Evolutionary conservation across 64 coral and sea anemone species (phyloP), one percentile per base, ranked within the genome.

Genomic region (Dendronephthya gigantea): DNA sequence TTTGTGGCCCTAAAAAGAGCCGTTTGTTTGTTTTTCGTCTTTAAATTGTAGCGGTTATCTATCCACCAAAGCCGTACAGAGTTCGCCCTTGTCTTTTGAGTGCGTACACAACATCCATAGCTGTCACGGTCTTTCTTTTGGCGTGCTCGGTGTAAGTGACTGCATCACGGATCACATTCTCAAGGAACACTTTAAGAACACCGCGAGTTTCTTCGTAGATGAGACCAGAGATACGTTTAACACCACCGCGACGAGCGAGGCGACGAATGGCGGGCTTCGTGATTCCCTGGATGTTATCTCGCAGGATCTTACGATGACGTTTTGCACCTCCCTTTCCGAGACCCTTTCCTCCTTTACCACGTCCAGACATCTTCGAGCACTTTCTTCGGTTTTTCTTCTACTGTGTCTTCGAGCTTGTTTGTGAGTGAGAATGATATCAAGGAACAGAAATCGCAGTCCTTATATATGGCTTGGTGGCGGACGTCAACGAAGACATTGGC

Each of bases 131-230:
- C 72, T 79, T 79, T 4, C 72, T 7, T 33, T 79, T 79, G 28
- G 72, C 72, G 72, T 79, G 72, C 72, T 79, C 72, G 27, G 72
- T 79, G 28, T 79, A 33, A 7, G 72, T 79, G 30, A 79, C 72
- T 13, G 72, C 25, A 79, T 79, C 72, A 33, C 72, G 72, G 28
- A 79, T 79, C 19, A 79, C 72, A 19, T 79, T 79, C 32, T 79
- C 72, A 7, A 79, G 72, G 72, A 79, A 79, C 10, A 79, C 72
- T 19, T 79, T 79, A 33, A 79, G 72, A 12, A 79, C 72, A 29
- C 72, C 72, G 31, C 72, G 72, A 8, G 72, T 79, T 19, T 79
- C 72, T 33, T 79, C 72, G 72, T 79, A 79, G 72, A 79, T 79
- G 19, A 79, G 30, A 79, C 72, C 72, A 33, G 27, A 33, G 28